Conservation (phyloP, 2,888 invertebrate genomes). For the Leucophora obtusa region DNA sequence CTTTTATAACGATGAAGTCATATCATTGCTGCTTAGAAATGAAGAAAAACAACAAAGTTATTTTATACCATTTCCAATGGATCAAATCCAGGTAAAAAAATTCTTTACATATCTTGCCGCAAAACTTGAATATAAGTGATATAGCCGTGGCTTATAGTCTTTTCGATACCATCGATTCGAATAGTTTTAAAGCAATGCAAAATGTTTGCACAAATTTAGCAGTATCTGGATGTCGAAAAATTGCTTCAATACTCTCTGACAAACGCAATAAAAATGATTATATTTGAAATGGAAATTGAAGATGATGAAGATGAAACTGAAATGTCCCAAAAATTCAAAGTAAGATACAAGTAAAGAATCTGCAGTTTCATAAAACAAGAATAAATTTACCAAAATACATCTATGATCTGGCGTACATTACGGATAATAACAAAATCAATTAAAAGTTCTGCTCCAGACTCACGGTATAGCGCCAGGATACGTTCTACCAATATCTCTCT, state of each 20-base stretch:
- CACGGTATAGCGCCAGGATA: no score
- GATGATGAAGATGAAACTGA: constrained; percentile 92
- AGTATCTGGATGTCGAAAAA: constrained; percentile 88
- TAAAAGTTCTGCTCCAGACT: no score
- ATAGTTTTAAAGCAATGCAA: constrained; percentile 81
- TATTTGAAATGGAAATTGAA: constrained; percentile 95
- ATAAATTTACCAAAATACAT: no score
- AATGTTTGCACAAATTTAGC: constrained; percentile 85
- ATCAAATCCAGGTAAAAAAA: constrained; percentile 77
- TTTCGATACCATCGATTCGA: constrained; percentile 79
- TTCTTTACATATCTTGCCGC: constrained; percentile 73
- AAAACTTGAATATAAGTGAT: constrained; percentile 71
- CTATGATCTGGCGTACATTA: no score
- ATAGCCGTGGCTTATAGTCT: constrained; percentile 79
- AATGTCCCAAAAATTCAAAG: constrained; percentile 77
- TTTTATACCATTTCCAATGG: constrained; percentile 79
- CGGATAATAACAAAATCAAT: no score
- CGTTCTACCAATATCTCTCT: no score
- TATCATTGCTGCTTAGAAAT: constrained; percentile 86
- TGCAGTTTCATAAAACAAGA: constrained; percentile 61
- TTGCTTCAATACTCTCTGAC: constrained; percentile 90
- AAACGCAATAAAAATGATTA: constrained; percentile 88
- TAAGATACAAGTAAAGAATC: constrained; percentile 77
- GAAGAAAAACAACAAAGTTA: constrained; percentile 79
- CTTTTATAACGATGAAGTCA: constrained; percentile 83